Evolutionary conservation across 2,113 vertebrate genomes (phyloP), one percentile per base, ranked within the genome.

Genomic region (Antechinus flavipes): DNA sequence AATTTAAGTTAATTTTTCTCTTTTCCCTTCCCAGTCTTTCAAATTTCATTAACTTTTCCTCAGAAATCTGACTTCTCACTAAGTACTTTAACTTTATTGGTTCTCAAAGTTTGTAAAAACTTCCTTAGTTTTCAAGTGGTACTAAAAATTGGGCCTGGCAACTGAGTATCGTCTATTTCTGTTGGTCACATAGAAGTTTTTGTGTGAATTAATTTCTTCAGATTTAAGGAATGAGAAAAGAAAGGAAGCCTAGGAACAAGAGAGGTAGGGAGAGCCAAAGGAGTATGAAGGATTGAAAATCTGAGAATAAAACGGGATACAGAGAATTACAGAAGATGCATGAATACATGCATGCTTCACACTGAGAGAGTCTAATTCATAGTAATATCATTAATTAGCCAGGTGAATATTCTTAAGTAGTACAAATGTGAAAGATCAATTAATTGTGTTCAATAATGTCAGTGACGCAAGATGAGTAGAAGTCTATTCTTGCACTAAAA

Each of bases 91-190:
- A n/a, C 35, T 47, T 52, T 11, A 35, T 5, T 3, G 19, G 90
- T 47, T 56, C 90, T 61, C 76, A 0, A 35, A 68, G 26, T 26
- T 2, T 50, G 49, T 16, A 35, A 52, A 8, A 84, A 47, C 8
- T 1, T 8, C 52, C 55, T 12, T 2, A 53, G 58, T 61, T 27
- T 42, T 47, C n/a, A 4, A 24, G 49, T 0, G 35, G n/a, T 3
- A 12, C n/a, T 26, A 49, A 22, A 89, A 46, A 76, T n/a, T 91
- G 50, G 93, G 0, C 50, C 25, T 42, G 54, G 10, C 58, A n/a
- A 84, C n/a, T 3, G 0, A 50, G 30, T 35, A 42, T 24, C 0
- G 0, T 55, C 25, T 68, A 12, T 16, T 2, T 47, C 9, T 7
- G 1, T 16, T 54, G 68, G 27, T 22, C 94, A 26, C 53, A 2